Evolutionary conservation across 2,797 vertebrate genomes (phyloP), one percentile per base, ranked within the genome.

Genomic region (Sciurus vulgaris): DNA sequence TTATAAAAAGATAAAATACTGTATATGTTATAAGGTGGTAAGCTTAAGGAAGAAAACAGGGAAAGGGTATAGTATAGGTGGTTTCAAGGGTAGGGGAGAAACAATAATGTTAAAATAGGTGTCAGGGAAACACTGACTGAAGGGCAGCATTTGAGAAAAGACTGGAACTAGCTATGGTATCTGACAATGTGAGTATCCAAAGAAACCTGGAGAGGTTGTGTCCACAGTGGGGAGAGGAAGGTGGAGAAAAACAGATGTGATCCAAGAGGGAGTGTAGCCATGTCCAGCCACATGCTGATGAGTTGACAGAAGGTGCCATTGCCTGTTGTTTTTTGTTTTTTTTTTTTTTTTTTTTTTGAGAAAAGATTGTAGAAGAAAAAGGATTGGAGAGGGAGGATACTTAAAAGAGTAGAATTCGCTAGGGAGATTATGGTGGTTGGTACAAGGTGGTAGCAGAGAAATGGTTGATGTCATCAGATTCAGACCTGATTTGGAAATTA

Each of bases 121-220:
- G 9, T 65, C 7, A 7, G 44, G 2, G 47, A 89, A 86, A 22
- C 41, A 1, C 22, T 81, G 1, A 30, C 8, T 28, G 11, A 72
- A 77, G 86, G 10, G 17, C 54, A 7, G 8, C 26, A 33, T 30
- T 56, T 67, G 38, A 91, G 35, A 30, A 72, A 93, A 74, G 20
- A 63, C 9, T 7, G 81, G 26, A 54, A 20, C 22, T 24, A 51
- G 49, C 13, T 44, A 5, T 7, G 9, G 5, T 38, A 14, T 33
- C 6, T 72, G 33, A 9, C 2, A 26, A 3, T 33, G n/a, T 35
- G 24, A 78, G 6, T n/a, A 41, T 12, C 4, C 1, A 0, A 38
- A 41, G 7, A 13, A 33, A 7, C 7, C 33, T 41, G 59, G 24
- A 89, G 38, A 67, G 30, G 2, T 30, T 13, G 28, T 12, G 22